Conservation (phyloP, 2,888 invertebrate genomes). For the Acrobasis consociella region DNA sequence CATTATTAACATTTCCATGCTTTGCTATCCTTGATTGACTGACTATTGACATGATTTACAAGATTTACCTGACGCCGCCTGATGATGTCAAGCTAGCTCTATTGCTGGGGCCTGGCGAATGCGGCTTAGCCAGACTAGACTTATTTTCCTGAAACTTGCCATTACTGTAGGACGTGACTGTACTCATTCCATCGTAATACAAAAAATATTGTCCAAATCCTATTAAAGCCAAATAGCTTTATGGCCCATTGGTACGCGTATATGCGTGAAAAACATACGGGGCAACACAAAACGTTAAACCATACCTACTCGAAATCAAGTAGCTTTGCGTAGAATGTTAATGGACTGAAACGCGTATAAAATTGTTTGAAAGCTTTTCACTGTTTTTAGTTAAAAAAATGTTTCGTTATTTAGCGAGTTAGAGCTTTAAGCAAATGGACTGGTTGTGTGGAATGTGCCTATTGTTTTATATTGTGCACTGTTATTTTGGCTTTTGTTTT, state of each 20-base stretch:
- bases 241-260: not conserved
- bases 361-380: slow-evolving; percentile 36
- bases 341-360: slow-evolving; percentile 23
- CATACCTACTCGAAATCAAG: slow-evolving; percentile 10
- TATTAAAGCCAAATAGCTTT: too few relatives aligned
- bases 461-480: slow-evolving; percentile 5
- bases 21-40: too few relatives aligned
- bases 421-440: slow-evolving; percentile 24
- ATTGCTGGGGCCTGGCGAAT: too few relatives aligned
- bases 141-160: too few relatives aligned
- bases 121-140: too few relatives aligned
- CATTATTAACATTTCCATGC: too few relatives aligned
- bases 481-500: not conserved
- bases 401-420: slow-evolving; percentile 23
- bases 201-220: too few relatives aligned
- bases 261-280: not conserved
- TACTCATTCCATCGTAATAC: too few relatives aligned
- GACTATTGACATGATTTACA: too few relatives aligned
- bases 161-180: too few relatives aligned
- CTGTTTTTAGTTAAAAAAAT: slow-evolving; percentile 28
- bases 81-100: too few relatives aligned
- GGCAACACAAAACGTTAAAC: not conserved
- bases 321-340: slow-evolving; percentile 20
- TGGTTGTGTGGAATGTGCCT: slow-evolving; percentile 7
- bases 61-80: too few relatives aligned